Evolutionary conservation across 2,888 invertebrate genomes (phyloP).

Genomic region (Caprella mutica): DNA sequence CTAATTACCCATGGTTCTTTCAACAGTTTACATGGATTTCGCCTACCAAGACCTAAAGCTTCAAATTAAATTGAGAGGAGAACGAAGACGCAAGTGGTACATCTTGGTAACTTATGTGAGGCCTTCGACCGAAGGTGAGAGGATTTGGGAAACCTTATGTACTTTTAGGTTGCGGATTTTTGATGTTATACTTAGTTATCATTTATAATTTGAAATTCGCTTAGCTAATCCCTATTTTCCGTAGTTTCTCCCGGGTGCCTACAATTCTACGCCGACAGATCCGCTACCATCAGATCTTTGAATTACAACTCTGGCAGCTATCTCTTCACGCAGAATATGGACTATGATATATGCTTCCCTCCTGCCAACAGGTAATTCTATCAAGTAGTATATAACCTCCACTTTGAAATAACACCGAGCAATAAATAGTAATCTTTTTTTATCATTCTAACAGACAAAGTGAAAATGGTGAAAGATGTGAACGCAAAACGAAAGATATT

Average conservation of each 20-base stretch:
- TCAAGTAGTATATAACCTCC: no score
- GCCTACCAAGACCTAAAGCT: constrained; percentile 8
- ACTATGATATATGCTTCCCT: constrained; percentile 16
- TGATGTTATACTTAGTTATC: not conserved
- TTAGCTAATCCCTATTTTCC: not conserved
- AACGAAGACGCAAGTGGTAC: constrained; percentile 2
- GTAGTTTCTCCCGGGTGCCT: constrained; percentile 8
- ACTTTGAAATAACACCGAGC: no score
- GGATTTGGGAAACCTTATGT: not conserved
- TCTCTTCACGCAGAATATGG: constrained; percentile 4
- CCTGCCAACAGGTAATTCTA: no score
- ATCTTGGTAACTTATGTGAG: not conserved
- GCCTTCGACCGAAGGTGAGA: constrained; percentile 1
- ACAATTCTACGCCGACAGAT: constrained; percentile 1
- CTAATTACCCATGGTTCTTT: no score
- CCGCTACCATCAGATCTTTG: constrained; percentile 1
- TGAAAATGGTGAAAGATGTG: not conserved
- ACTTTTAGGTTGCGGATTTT: no score
- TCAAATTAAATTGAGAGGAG: not conserved
- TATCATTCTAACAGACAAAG: not conserved
- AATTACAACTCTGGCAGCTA: constrained; percentile 11
- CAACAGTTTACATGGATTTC: constrained; percentile 3
- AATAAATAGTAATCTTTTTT: not conserved
- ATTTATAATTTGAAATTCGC: not conserved
- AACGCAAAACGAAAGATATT: not conserved